Conservation (phyloP, 2,888 invertebrate genomes). For the Margaritifera margaritifera region DNA sequence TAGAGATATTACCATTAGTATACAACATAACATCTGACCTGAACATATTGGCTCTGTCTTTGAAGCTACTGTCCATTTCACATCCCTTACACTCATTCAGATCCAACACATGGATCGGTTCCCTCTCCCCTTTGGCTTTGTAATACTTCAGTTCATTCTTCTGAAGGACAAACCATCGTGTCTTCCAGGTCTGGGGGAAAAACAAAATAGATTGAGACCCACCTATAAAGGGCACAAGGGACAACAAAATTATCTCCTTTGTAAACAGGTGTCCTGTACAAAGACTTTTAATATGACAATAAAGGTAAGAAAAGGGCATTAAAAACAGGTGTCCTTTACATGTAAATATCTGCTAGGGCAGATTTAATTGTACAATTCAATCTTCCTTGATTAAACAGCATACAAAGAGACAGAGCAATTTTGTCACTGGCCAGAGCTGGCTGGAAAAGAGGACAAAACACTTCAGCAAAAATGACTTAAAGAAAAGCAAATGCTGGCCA, state of each 20-base stretch:
- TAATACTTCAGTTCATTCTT: constrained; percentile 66
- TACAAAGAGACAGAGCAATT: too few relatives aligned
- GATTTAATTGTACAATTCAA: too few relatives aligned
- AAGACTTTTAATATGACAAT: too few relatives aligned
- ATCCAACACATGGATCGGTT: constrained; percentile 59
- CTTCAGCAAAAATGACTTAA: too few relatives aligned
- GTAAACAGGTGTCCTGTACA: not conserved
- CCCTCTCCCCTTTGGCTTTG: constrained; percentile 55
- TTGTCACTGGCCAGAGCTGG: too few relatives aligned
- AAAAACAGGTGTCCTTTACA: not conserved
- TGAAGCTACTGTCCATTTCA: constrained; percentile 37
- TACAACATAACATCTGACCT: constrained; percentile 31
- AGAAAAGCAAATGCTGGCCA: too few relatives aligned
- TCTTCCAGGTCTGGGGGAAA: constrained; percentile 61
- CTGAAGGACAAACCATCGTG: constrained; percentile 67
- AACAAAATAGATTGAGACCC: not conserved
- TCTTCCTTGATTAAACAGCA: too few relatives aligned
- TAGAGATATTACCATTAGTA: not conserved
- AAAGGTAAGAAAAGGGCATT: not conserved
- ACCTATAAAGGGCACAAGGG: not conserved
- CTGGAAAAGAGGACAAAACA: too few relatives aligned
- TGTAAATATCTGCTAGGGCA: not conserved
- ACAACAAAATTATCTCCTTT: not conserved
- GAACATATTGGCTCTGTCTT: constrained; percentile 54
- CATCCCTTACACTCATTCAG: constrained; percentile 63